phyloP scores from a whole-genome alignment of 1,140 invertebrate genomes.

The Tachypleus tridentatus region DNA sequence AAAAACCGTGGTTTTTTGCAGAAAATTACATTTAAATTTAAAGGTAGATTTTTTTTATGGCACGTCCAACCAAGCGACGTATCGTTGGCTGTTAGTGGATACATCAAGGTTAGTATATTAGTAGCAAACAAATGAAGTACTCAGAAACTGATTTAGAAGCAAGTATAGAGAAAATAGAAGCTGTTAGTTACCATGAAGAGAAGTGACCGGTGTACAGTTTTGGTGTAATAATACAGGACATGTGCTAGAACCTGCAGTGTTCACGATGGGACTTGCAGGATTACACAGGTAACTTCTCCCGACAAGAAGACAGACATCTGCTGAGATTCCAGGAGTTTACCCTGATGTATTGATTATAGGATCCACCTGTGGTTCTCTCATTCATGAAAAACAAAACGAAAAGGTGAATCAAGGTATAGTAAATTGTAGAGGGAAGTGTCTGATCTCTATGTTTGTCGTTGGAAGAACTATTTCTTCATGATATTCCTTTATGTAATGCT shows the following conservation, averaged over 20 bases:
- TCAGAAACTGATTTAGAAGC: slow-evolving; percentile 91
- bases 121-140: slow-evolving; percentile 93
- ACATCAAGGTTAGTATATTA: slow-evolving; percentile 97
- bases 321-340: slow-evolving; percentile 88
- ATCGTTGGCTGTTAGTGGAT: slow-evolving; percentile 96
- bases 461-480: slow-evolving; percentile 94
- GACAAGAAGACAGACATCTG: slow-evolving; percentile 96
- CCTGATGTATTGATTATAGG: slow-evolving; percentile 97
- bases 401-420: slow-evolving; percentile 95
- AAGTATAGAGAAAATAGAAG: slow-evolving; percentile 98
- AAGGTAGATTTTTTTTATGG: no score
- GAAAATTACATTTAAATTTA: slow-evolving; percentile 93
- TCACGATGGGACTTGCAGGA: slow-evolving; percentile 99
- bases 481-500: slow-evolving; percentile 98
- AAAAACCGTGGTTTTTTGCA: slow-evolving; percentile 95
- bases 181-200: slow-evolving; percentile 95
- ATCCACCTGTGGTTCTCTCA: slow-evolving; percentile 97
- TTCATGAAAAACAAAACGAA: slow-evolving; percentile 95
- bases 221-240: slow-evolving; percentile 99
- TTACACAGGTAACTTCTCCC: slow-evolving; percentile 97
- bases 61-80: slow-evolving; percentile 98
- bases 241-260: slow-evolving; percentile 97
- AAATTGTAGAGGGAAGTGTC: slow-evolving; percentile 80
- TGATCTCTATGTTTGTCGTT: slow-evolving; percentile 97
- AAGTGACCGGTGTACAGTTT: slow-evolving; percentile 74